These are phyloP conservation scores for Azemiops feae DNA, from an alignment of 2,113 vertebrate species.

Conservation along the genomic window DNA sequence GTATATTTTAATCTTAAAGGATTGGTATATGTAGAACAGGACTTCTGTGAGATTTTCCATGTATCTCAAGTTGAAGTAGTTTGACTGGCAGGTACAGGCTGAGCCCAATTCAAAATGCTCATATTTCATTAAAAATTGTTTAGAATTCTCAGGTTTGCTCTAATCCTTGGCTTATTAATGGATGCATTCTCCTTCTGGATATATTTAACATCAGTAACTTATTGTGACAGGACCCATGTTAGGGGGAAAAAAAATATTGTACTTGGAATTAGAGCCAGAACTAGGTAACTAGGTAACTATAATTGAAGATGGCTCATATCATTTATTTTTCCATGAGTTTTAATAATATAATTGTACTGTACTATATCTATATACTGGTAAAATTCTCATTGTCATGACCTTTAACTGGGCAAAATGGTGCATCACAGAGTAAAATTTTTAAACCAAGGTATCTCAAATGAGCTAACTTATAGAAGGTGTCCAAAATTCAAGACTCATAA, in stretches of 20 bases:
- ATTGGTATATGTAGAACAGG: background rate
- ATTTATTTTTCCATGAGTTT: background rate
- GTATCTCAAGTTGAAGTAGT: background rate
- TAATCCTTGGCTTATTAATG: background rate
- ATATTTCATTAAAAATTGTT: background rate
- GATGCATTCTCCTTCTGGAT: background rate
- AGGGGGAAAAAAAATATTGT: background rate
- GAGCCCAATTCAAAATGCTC: background rate
- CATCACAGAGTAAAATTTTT: background rate
- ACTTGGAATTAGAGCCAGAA: background rate
- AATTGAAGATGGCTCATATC: background rate
- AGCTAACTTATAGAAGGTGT: background rate
- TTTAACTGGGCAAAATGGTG: background rate
- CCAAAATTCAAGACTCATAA: background rate
- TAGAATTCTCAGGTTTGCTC: background rate
- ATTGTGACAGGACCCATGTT: background rate
- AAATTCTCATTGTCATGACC: background rate
- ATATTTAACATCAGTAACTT: background rate
- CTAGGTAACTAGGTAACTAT: background rate
- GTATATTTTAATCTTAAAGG: background rate
- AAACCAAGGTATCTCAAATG: background rate
- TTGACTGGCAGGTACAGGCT: background rate
- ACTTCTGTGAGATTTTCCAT: background rate
- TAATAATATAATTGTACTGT: background rate
- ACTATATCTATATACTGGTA: background rate